A percentile compares a stretch with the other conserved stretches of the same genome.
phyloP scores from a whole-genome alignment of 1,140 invertebrate species.

The Andricus grossulariae region DNA sequence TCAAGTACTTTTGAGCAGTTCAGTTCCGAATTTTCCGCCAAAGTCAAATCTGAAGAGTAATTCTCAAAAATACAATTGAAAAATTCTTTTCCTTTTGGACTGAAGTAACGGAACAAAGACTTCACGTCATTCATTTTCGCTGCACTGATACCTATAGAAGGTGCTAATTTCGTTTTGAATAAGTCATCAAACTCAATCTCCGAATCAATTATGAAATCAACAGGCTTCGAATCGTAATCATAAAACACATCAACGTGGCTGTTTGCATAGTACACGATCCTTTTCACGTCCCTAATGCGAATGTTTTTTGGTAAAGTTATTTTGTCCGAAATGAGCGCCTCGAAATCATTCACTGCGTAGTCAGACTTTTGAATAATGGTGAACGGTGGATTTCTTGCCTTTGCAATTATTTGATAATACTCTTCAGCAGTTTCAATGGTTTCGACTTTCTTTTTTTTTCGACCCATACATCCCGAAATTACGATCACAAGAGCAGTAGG shows the following conservation, averaged over 20 bases:
- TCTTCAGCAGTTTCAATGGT: slow-evolving; percentile 43
- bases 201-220: background rate
- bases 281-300: slow-evolving; percentile 17
- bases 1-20: too few species aligned
- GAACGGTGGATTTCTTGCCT: slow-evolving; percentile 39
- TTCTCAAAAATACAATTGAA: slow-evolving; percentile 8
- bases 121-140: slow-evolving; percentile 30
- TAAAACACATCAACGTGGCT: slow-evolving; percentile 8
- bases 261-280: background rate
- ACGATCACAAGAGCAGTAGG: slow-evolving; percentile 34
- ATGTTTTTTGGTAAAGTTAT: slow-evolving; percentile 11
- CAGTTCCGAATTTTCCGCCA: too few species aligned
- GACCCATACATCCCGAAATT: slow-evolving; percentile 44
- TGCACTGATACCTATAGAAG: slow-evolving; percentile 16
- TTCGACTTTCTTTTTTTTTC: slow-evolving; percentile 44
- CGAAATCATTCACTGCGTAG: background rate
- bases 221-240: background rate
- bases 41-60: too few species aligned
- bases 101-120: slow-evolving; percentile 19
- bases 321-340: too few species aligned
- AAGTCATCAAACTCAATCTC: slow-evolving; percentile 26
- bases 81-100: slow-evolving; percentile 29
- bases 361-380: slow-evolving; percentile 29
- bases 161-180: slow-evolving; percentile 1
- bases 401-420: slow-evolving; percentile 44